Evolutionary conservation across 1,140 invertebrate species (phyloP).

Genomic region (Drosophila hydei): DNA sequence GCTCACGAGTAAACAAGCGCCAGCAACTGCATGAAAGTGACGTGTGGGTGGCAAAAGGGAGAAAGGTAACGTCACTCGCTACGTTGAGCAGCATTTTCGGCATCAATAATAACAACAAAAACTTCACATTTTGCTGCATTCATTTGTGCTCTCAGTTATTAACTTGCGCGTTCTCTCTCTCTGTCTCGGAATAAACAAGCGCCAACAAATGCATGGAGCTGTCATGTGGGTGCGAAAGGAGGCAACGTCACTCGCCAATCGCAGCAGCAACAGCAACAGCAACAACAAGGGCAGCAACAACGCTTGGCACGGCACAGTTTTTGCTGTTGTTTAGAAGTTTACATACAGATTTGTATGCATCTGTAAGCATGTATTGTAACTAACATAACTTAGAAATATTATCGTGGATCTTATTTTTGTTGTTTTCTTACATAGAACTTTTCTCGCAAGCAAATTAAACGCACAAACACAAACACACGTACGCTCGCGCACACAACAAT

Average conservation of each 20-base stretch:
- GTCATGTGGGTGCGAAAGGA: conserved; percentile 33
- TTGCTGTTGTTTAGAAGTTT: conserved; percentile 42
- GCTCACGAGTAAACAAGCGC: conserved; percentile 62
- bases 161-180: conserved; percentile 4
- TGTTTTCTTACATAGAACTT: conserved; percentile 15
- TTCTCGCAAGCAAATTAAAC: conserved; percentile 25
- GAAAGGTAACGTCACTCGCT: conserved; percentile 46
- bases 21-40: conserved; percentile 56
- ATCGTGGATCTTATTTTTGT: conserved; percentile 23
- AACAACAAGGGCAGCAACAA: too few relatives aligned
- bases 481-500: not conserved
- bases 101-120: conserved; percentile 18
- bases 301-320: conserved; percentile 63
- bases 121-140: conserved; percentile 29
- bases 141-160: conserved; percentile 23
- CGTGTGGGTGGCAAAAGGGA: conserved; percentile 40
- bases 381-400: conserved; percentile 26
- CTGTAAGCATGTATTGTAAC: conserved; percentile 10
- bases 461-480: conserved; percentile 23
- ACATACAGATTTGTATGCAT: conserved; percentile 8
- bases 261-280: conserved; percentile 27
- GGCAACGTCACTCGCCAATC: conserved; percentile 8
- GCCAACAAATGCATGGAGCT: conserved; percentile 39
- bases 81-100: not conserved
- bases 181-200: conserved; percentile 37